A percentile compares a stretch with the other conserved stretches of the same genome.
Conservation (phyloP, 2,113 vertebrate genomes). For the Apodemus sylvaticus region DNA sequence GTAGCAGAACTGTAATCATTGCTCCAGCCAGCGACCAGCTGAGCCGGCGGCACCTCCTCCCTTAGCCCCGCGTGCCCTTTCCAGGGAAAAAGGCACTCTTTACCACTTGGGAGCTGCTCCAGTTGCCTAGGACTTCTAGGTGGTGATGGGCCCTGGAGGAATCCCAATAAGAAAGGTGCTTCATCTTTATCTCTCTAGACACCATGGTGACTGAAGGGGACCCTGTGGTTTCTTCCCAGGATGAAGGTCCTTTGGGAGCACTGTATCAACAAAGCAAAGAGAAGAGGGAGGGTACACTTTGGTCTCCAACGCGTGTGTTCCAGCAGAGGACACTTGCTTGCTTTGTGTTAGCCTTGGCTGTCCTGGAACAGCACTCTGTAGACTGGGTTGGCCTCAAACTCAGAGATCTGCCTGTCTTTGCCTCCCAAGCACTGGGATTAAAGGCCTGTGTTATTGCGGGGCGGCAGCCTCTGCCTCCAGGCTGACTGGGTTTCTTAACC, state of each 20-base stretch:
- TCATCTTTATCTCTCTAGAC: background rate
- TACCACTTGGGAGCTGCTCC: background rate
- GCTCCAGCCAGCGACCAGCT: constrained; percentile 62
- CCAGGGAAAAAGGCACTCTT: background rate
- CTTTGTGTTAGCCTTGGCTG: constrained; percentile 3
- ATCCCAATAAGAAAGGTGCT: background rate
- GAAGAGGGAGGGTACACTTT: background rate
- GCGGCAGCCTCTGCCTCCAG: background rate
- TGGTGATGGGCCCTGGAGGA: background rate
- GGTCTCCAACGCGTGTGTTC: background rate
- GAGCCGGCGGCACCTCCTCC: constrained; percentile 13
- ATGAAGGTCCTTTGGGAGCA: background rate
- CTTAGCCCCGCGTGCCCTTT: background rate
- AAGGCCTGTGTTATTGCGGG: background rate
- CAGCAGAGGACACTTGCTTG: background rate
- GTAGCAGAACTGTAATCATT: constrained; percentile 74
- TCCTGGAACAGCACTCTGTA: background rate
- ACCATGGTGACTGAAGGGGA: background rate
- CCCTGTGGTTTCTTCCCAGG: background rate
- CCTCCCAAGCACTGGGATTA: background rate
- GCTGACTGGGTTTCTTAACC: background rate
- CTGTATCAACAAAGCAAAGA: background rate
- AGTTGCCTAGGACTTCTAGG: background rate
- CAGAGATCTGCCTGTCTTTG: background rate
- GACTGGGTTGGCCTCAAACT: background rate